phyloP scores from a whole-genome alignment of 2,113 vertebrate species.

The Phaethon lepturus region DNA sequence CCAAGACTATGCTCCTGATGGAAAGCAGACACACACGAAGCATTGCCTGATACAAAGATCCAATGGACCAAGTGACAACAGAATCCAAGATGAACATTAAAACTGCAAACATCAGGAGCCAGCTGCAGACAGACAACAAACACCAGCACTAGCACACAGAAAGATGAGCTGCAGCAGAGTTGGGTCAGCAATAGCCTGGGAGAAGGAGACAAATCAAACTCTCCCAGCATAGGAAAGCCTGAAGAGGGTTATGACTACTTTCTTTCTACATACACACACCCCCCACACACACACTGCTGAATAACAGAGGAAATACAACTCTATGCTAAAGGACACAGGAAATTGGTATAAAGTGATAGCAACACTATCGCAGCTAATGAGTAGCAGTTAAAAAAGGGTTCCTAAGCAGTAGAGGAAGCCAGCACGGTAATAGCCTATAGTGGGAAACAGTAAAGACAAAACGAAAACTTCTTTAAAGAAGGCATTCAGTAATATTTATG shows the following conservation, averaged over 20 bases:
- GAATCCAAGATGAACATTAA: fast-evolving
- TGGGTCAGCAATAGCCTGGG: background rate
- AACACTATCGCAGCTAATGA: background rate
- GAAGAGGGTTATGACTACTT: background rate
- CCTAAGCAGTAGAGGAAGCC: background rate
- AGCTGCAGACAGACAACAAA: background rate
- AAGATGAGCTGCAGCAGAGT: background rate
- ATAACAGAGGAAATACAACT: background rate
- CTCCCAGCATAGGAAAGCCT: background rate
- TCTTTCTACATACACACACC: background rate
- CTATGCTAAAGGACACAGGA: background rate
- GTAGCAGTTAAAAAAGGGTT: background rate
- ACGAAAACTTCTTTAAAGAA: background rate
- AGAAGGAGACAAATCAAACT: background rate
- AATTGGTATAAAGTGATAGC: background rate
- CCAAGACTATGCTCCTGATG: background rate
- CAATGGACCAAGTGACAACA: background rate
- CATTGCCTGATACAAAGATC: no score
- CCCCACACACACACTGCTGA: background rate
- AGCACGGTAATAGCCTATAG: fast-evolving
- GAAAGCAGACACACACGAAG: background rate
- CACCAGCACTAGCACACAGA: background rate
- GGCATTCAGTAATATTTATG: background rate
- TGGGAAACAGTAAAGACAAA: background rate
- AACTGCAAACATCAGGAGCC: background rate